These are phyloP conservation scores for Omphaloscelis lunosa DNA, from an alignment of 2,888 invertebrate genomes.

Conservation along the genomic window DNA sequence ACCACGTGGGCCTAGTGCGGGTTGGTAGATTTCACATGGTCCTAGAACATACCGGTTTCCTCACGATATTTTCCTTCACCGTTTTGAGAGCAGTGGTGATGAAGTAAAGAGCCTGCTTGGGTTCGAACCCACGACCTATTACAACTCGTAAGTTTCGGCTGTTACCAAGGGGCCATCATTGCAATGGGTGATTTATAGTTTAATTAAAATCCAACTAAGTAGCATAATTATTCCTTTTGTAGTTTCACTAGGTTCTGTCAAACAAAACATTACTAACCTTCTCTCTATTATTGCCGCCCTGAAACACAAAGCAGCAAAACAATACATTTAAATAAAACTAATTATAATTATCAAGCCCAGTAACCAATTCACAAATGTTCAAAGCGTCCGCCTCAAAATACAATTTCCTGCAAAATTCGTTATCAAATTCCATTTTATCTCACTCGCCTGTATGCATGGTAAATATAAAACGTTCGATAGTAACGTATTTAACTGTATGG, in stretches of 20 bases:
- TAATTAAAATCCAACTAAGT: neutral
- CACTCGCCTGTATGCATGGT: constrained; percentile 13
- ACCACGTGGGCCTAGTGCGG: too few relatives aligned
- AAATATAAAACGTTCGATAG: constrained; percentile 36
- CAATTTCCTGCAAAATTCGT: constrained; percentile 42
- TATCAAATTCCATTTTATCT: constrained; percentile 55
- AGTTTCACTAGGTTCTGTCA: neutral
- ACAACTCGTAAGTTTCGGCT: too few relatives aligned
- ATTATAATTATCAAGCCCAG: constrained; percentile 35
- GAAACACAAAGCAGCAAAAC: neutral
- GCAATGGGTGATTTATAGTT: too few relatives aligned
- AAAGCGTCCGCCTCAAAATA: constrained; percentile 40
- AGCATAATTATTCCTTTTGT: neutral
- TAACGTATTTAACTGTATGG: constrained; percentile 34
- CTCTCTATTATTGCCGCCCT: neutral
- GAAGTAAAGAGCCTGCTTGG: too few relatives aligned
- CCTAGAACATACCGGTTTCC: too few relatives aligned
- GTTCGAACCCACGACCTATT: too few relatives aligned
- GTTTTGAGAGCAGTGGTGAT: too few relatives aligned
- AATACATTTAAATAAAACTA: constrained; percentile 37
- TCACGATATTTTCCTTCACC: too few relatives aligned
- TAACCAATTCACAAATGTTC: constrained; percentile 34
- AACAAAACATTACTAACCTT: constrained; percentile 21
- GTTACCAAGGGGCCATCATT: too few relatives aligned
- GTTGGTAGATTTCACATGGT: too few relatives aligned